A percentile compares a stretch with the other conserved stretches of the same genome.
phyloP scores from a whole-genome alignment of 2,888 invertebrate genomes.

The Steinernema hermaphroditum region DNA sequence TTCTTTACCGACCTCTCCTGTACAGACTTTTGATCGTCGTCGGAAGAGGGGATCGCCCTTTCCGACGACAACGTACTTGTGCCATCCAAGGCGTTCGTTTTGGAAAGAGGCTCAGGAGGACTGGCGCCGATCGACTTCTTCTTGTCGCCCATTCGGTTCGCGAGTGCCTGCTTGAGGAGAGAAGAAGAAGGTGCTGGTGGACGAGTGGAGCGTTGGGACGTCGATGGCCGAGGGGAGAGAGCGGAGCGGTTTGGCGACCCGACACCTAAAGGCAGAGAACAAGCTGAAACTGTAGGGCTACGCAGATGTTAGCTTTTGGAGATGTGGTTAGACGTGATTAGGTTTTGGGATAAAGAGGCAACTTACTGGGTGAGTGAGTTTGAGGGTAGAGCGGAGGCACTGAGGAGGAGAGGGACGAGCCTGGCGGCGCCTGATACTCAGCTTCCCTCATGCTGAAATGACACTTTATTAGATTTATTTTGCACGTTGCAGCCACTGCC shows the following conservation, averaged over 20 bases:
- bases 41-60: background rate
- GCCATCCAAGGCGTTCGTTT: slow-evolving; percentile 1
- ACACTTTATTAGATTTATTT: background rate
- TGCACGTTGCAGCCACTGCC: too few relatives aligned
- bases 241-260: background rate
- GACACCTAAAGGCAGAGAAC: slow-evolving; percentile 29
- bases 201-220: slow-evolving; percentile 15
- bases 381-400: slow-evolving; percentile 22
- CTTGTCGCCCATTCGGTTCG: slow-evolving; percentile 52
- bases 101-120: slow-evolving; percentile 19
- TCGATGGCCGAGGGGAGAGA: background rate
- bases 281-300: slow-evolving; percentile 13
- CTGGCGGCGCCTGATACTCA: slow-evolving; percentile 44
- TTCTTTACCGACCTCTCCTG: background rate
- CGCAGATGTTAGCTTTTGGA: slow-evolving; percentile 9
- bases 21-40: background rate
- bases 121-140: slow-evolving; percentile 7
- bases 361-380: slow-evolving; percentile 28
- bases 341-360: background rate
- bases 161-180: slow-evolving; percentile 62
- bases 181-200: slow-evolving; percentile 34
- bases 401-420: slow-evolving; percentile 17
- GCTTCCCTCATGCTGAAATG: slow-evolving; percentile 60
- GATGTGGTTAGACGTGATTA: too few relatives aligned
- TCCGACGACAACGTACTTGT: slow-evolving; percentile 2